Evolutionary conservation across 2,888 invertebrate species (phyloP).

Genomic region (Eutolmus rufibarbis): DNA sequence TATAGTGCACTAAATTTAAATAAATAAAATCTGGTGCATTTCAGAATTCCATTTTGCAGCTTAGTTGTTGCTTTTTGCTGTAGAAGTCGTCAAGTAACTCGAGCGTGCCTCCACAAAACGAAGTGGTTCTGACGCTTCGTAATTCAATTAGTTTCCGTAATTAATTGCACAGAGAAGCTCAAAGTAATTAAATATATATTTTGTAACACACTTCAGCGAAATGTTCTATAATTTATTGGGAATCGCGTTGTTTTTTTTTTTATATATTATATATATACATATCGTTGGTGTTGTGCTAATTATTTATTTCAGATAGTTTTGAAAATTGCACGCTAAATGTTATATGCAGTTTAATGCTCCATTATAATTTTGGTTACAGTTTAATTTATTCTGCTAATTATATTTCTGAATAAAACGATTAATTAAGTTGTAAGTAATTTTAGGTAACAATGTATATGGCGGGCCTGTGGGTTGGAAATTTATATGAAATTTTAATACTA

Average conservation of each 20-base stretch:
- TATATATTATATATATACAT: neutral
- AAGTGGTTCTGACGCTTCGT: neutral
- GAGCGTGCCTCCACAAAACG: neutral
- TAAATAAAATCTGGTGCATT: neutral
- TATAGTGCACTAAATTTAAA: neutral
- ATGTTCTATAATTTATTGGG: neutral
- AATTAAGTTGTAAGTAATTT: neutral
- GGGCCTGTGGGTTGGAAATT: too few relatives aligned
- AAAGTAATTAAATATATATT: neutral
- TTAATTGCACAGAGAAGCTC: neutral
- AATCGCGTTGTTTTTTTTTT: neutral
- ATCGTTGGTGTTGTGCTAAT: neutral
- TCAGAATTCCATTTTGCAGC: neutral
- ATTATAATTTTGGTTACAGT: neutral
- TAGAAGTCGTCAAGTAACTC: neutral
- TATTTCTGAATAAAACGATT: neutral
- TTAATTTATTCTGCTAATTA: neutral
- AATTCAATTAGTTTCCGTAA: neutral
- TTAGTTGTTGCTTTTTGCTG: neutral
- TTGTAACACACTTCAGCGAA: neutral
- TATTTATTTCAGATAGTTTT: neutral
- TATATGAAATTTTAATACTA: too few relatives aligned
- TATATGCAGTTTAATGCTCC: neutral
- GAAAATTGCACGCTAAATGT: neutral
- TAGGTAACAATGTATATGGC: too few relatives aligned